Evolutionary conservation across 2,888 invertebrate genomes (phyloP).

Genomic region (Kryphioiulus occultus): DNA sequence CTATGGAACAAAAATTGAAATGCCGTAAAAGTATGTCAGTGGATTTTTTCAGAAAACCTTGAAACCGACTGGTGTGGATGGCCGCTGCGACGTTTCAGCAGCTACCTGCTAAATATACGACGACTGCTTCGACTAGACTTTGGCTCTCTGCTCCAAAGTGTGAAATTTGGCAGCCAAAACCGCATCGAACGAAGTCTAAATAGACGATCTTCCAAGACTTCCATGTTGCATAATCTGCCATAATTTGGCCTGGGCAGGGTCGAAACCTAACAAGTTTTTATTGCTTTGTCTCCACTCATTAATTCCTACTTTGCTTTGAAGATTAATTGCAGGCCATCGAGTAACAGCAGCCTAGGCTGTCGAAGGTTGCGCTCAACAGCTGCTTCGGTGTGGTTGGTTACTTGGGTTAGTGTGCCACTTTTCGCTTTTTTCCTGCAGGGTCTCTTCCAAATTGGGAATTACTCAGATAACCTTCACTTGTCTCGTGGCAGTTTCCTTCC

Average conservation of each 20-base stretch:
- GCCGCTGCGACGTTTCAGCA: neutral
- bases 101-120: neutral
- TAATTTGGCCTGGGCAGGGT: neutral
- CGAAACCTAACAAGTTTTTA: neutral
- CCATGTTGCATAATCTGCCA: neutral
- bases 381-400: neutral
- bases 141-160: neutral
- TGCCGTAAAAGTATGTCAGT: too few species aligned
- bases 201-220: too few species aligned
- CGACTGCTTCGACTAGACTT: neutral
- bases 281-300: neutral
- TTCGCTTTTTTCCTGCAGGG: neutral
- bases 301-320: neutral
- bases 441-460: conserved; percentile 2
- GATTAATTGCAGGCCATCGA: neutral
- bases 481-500: neutral
- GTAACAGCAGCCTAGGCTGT: neutral
- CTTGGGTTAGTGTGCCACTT: neutral
- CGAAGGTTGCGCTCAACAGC: neutral
- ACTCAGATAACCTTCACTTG: neutral
- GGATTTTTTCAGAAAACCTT: too few species aligned
- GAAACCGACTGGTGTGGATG: too few species aligned
- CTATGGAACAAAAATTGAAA: too few species aligned
- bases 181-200: neutral
- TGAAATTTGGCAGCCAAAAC: neutral